Conservation (phyloP, 1,140 invertebrate genomes). For the Eriosoma lanigerum region DNA sequence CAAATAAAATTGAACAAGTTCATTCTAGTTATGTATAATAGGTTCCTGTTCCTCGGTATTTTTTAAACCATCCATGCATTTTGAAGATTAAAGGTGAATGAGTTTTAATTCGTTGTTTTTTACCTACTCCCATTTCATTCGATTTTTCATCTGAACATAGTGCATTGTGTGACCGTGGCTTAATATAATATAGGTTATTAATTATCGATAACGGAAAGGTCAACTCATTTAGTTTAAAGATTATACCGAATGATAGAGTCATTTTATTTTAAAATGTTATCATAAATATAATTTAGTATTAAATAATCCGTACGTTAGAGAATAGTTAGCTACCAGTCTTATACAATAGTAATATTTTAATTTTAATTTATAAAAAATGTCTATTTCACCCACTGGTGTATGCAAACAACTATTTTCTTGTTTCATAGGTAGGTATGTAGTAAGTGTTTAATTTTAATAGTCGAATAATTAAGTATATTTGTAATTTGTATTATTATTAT, state of each 20-base stretch:
- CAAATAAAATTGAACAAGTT: no score
- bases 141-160: neutral
- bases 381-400: neutral
- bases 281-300: neutral
- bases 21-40: no score
- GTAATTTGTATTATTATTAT: neutral
- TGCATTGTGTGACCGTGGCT: conserved; percentile 1
- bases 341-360: neutral
- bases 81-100: neutral
- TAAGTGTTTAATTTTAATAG: neutral
- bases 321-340: no score
- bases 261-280: conserved; percentile 16
- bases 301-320: neutral
- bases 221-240: neutral
- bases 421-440: conserved; percentile 6
- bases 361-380: neutral
- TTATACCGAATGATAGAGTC: neutral
- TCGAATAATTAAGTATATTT: neutral
- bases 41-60: no score
- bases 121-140: neutral
- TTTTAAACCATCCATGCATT: no score
- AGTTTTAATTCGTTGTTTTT: neutral
- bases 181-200: no score
- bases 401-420: conserved; percentile 19
- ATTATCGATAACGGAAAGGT: conserved; percentile 25